Evolutionary conservation across 2,888 invertebrate genomes (phyloP).

Genomic region (Anticlea derivata): DNA sequence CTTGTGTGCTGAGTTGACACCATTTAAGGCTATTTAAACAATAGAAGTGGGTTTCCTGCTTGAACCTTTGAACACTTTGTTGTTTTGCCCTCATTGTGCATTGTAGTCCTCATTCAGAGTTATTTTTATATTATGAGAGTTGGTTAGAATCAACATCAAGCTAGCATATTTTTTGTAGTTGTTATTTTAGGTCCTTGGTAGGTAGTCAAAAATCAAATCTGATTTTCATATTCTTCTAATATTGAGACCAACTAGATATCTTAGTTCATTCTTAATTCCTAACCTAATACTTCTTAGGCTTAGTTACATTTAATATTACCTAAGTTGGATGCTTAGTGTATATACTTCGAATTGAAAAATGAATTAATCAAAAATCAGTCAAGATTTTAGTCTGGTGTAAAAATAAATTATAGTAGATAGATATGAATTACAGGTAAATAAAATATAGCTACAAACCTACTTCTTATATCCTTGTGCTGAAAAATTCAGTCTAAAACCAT

Average conservation of each 20-base stretch:
- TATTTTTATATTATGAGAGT: not conserved
- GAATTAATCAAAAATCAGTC: conserved; percentile 9
- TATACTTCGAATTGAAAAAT: not conserved
- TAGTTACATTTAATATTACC: not conserved
- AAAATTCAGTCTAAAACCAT: conserved; percentile 17
- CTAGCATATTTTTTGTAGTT: not conserved
- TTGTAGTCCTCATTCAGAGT: not conserved
- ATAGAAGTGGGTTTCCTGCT: conserved; percentile 28
- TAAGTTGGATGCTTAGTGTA: not conserved
- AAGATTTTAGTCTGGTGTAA: not conserved
- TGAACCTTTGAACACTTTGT: conserved; percentile 23
- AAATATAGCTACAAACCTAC: not conserved
- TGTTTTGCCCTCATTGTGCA: conserved; percentile 26
- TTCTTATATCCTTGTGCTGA: conserved; percentile 5
- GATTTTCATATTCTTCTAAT: not conserved
- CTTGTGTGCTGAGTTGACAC: conserved; percentile 16
- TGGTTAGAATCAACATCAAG: not conserved
- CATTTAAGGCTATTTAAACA: conserved; percentile 25
- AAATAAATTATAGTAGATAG: too few species aligned
- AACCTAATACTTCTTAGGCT: not conserved
- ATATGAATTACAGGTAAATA: too few species aligned
- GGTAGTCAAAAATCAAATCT: not conserved
- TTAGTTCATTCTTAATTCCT: not conserved
- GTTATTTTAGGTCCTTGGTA: not conserved
- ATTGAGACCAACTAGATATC: not conserved